Percentiles rank a stretch among this genome's conserved stretches.
Conservation (phyloP, 2,797 vertebrate genomes). For the Helicolenus hilgendorfi region DNA sequence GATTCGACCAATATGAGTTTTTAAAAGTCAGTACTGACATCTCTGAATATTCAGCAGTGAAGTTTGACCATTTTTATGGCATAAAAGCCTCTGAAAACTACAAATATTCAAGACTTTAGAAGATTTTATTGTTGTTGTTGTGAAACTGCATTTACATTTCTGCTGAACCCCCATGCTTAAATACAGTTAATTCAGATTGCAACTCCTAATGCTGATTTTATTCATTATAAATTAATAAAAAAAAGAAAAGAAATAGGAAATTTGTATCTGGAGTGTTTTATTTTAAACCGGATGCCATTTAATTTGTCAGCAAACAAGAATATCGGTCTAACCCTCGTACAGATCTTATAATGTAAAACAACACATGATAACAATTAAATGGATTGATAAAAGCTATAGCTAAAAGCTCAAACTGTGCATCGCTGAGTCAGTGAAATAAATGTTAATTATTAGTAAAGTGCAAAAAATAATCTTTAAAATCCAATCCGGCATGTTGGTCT, state of each 20-base stretch:
- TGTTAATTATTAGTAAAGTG: background rate
- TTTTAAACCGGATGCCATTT: background rate
- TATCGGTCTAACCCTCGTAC: background rate
- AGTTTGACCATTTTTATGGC: background rate
- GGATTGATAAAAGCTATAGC: background rate
- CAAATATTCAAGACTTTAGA: background rate
- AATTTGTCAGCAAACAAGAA: background rate
- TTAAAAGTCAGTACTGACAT: background rate
- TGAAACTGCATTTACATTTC: slow-evolving; percentile 12
- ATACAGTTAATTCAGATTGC: background rate
- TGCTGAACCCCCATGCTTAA: background rate
- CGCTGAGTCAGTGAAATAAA: background rate
- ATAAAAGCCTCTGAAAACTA: background rate
- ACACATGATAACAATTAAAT: background rate
- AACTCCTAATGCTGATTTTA: background rate
- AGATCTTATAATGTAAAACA: background rate
- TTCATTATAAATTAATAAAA: background rate
- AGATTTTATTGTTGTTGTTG: slow-evolving; percentile 13
- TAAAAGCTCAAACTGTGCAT: slow-evolving; percentile 44
- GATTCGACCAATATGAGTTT: background rate
- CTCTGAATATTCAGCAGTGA: background rate
- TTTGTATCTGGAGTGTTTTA: background rate
- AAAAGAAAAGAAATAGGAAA: background rate
- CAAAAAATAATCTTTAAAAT: background rate
- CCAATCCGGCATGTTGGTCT: background rate